Base-by-base conservation (phyloP, 2,888 invertebrate genomes). In the Microctonus hyperodae region DNA sequence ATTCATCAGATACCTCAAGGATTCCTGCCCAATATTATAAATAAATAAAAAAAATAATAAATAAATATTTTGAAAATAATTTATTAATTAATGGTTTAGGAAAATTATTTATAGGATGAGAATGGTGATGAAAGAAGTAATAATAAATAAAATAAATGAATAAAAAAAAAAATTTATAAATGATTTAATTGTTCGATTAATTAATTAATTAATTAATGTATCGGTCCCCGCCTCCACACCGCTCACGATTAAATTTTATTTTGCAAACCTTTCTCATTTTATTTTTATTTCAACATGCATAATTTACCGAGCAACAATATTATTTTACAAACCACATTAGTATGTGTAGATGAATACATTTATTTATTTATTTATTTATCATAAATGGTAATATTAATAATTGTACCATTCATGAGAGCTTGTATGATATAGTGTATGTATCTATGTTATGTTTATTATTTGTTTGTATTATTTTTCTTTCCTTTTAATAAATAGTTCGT, bases 181-280 rank as follows among this genome's bases (percentile, higher is more conserved):
- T 33, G 7, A 55, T 55, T 16, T n/a, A 10, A 33, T n/a, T n/a
- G 13, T 33, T 9, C 6, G 55, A 28, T n/a, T n/a, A 28, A 7
- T 28, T 28, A 28, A 16, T 11, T 28, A 28, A 28, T 28, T 64
- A 60, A 67, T 68, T 69, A 75, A 74, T 69, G 61, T 75, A 63
- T 61, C 70, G 82, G 81, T 81, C 82, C 82, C 82, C 82, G 82
- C 82, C 82, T 82, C 82, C 82, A 83, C 82, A 79, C 79, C 81
- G 75, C 72, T 69, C 76, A 75, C 74, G 74, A 73, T 75, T 75
- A 78, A 76, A 75, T 74, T 75, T 76, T 53, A 68, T 68, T 65
- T 64, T 44, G 23, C 23, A 31, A 51, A 62, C 48, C 22, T 58
- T 59, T 63, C 48, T 20, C 53, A 55, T 61, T 61, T 56, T 63